Percentiles rank a stretch among this genome's conserved stretches.
Evolutionary conservation across 2,797 vertebrate genomes (phyloP).

Genomic region (Anableps anableps): DNA sequence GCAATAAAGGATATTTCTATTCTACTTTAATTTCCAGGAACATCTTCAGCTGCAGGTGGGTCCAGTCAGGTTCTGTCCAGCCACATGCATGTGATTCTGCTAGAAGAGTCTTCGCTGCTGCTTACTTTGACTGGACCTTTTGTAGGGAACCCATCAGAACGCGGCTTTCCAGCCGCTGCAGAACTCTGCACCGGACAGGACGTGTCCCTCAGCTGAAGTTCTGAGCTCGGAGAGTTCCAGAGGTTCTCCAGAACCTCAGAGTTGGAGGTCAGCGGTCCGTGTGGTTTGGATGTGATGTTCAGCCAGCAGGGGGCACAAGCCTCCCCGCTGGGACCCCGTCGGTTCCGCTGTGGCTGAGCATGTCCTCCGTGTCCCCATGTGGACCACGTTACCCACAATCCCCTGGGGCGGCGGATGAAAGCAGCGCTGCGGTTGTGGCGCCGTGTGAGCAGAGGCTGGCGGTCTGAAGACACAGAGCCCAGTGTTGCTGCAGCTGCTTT

Average conservation of each 20-base stretch:
- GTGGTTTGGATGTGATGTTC: conserved; percentile 8
- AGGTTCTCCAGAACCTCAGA: background rate
- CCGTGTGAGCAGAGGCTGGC: conserved; percentile 52
- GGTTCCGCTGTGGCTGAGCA: conserved; percentile 29
- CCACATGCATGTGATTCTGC: background rate
- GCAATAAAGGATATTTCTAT: too few relatives aligned
- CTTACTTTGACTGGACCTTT: background rate
- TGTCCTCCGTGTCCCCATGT: conserved; percentile 20
- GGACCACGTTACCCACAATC: conserved; percentile 60
- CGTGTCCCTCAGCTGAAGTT: background rate
- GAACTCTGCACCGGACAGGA: background rate
- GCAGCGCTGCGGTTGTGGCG: conserved; percentile 26
- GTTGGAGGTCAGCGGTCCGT: background rate
- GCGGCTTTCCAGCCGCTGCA: too few relatives aligned
- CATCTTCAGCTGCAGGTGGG: too few relatives aligned
- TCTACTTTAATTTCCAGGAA: too few relatives aligned
- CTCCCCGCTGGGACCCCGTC: background rate
- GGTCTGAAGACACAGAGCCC: conserved; percentile 29
- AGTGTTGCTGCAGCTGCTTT: conserved; percentile 35
- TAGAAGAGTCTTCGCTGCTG: background rate
- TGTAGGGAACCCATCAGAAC: too few relatives aligned
- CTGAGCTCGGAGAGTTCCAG: background rate
- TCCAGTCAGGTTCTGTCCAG: too few relatives aligned
- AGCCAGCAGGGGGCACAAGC: conserved; percentile 41
- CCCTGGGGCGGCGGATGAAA: conserved; percentile 55